phyloP scores from a whole-genome alignment of 2,797 vertebrate species.

The Phylloscopus collybita region DNA sequence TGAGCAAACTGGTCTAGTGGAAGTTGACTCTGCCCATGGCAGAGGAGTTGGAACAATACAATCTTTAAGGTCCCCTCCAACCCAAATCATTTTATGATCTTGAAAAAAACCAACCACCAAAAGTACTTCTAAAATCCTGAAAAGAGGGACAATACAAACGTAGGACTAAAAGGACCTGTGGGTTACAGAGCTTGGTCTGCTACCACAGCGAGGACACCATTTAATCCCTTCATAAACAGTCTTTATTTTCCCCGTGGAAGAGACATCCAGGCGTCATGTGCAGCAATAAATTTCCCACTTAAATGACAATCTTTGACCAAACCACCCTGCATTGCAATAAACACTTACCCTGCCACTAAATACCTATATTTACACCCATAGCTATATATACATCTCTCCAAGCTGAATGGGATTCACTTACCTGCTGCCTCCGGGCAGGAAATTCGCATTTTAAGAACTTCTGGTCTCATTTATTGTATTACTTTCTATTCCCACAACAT shows the following conservation, averaged over 20 bases:
- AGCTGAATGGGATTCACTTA: slow-evolving; percentile 46
- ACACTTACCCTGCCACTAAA: not conserved
- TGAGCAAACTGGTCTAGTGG: not conserved
- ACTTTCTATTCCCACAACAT: slow-evolving; percentile 73
- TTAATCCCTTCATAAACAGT: not conserved
- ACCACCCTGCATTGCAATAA: not conserved
- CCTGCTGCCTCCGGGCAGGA: slow-evolving; percentile 75
- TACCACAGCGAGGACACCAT: not conserved
- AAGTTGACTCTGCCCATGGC: not conserved
- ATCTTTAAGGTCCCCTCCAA: not conserved
- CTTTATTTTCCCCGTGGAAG: not conserved
- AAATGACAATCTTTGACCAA: not conserved
- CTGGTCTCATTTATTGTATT: slow-evolving; percentile 71
- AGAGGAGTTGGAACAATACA: not conserved
- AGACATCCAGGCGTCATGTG: not conserved
- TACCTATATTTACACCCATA: slow-evolving; percentile 31
- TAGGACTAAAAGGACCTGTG: not conserved
- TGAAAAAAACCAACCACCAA: not conserved
- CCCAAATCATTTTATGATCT: not conserved
- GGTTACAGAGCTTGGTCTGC: not conserved
- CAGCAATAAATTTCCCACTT: slow-evolving; percentile 16
- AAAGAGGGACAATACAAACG: not conserved
- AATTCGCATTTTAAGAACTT: slow-evolving; percentile 62
- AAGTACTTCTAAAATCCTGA: not conserved
- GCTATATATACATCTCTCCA: slow-evolving; percentile 20